Conservation (phyloP, 2,888 invertebrate genomes). For the Lomographa bimaculata region DNA sequence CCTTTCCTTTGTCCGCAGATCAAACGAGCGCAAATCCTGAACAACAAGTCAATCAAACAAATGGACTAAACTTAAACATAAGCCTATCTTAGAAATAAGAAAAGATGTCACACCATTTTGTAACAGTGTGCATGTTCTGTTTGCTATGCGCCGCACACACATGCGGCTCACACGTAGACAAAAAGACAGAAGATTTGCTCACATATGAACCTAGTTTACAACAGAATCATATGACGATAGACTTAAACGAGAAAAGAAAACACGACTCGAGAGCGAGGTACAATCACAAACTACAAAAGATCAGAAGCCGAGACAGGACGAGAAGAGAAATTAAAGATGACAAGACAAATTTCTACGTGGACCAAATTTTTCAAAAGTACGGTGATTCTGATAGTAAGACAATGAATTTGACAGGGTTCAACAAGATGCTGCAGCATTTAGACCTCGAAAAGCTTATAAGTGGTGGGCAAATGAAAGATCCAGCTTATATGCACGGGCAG, state of each 20-base stretch:
- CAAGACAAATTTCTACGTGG: slow-evolving; percentile 84
- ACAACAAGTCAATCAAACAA: slow-evolving; percentile 37
- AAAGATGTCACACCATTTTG: slow-evolving; percentile 82
- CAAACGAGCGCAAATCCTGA: slow-evolving; percentile 21
- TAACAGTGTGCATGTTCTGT: slow-evolving; percentile 93
- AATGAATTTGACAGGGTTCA: slow-evolving; percentile 87
- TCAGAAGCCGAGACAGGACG: slow-evolving; percentile 43
- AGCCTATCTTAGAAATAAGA: slow-evolving; percentile 42
- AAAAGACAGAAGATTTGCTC: slow-evolving; percentile 47
- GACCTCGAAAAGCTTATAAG: slow-evolving; percentile 80
- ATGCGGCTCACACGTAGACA: slow-evolving; percentile 88
- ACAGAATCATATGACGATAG: slow-evolving; percentile 44
- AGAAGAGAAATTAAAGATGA: slow-evolving; percentile 58
- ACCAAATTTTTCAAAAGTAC: slow-evolving; percentile 81
- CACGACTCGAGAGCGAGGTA: slow-evolving; percentile 45
- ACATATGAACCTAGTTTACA: slow-evolving; percentile 47
- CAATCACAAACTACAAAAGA: slow-evolving; percentile 57
- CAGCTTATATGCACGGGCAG: slow-evolving; percentile 51
- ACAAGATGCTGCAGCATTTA: slow-evolving; percentile 85
- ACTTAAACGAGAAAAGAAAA: slow-evolving; percentile 50
- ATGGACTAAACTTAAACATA: slow-evolving; percentile 44
- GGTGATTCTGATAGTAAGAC: slow-evolving; percentile 63
- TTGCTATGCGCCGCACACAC: slow-evolving; percentile 91
- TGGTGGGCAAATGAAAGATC: slow-evolving; percentile 57
- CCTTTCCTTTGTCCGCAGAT: slow-evolving; percentile 47